These are phyloP conservation scores for Steinernema feltiae DNA, from an alignment of 1,140 invertebrate species.

Conservation along the genomic window DNA sequence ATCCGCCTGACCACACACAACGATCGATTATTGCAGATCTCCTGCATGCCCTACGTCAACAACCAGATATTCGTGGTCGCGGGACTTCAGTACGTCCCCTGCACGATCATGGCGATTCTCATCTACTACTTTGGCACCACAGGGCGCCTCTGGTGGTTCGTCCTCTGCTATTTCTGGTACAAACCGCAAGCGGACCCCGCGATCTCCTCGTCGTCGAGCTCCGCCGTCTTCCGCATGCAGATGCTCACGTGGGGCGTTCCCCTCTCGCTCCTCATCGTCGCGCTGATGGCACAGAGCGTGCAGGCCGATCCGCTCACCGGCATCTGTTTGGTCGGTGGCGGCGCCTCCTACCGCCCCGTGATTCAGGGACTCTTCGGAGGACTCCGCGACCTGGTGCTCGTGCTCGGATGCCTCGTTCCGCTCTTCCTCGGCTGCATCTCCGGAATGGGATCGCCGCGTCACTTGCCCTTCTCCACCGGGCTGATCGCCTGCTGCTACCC, in stretches of 20 bases:
- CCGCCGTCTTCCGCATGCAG: conserved; percentile 23
- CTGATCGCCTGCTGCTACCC: conserved; percentile 28
- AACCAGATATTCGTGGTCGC: conserved; percentile 31
- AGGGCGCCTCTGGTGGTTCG: conserved; percentile 32
- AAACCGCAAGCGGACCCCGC: not conserved
- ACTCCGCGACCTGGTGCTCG: conserved; percentile 30
- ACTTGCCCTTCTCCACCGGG: not conserved
- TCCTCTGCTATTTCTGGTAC: conserved; percentile 24
- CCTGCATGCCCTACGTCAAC: conserved; percentile 33
- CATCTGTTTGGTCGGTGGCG: conserved; percentile 30
- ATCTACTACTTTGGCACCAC: conserved; percentile 40
- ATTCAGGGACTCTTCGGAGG: conserved; percentile 30
- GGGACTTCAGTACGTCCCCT: conserved; percentile 29
- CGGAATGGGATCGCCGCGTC: conserved; percentile 20
- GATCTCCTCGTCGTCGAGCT: not conserved
- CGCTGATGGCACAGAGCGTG: conserved; percentile 29
- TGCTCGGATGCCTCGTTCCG: conserved; percentile 23
- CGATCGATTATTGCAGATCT: conserved; percentile 27
- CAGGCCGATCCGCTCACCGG: conserved; percentile 35
- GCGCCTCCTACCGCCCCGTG: conserved; percentile 13
- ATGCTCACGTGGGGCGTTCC: conserved; percentile 37
- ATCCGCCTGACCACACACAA: not conserved
- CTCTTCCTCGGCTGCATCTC: conserved; percentile 25
- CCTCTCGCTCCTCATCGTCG: conserved; percentile 30
- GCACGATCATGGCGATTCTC: conserved; percentile 28